Evolutionary conservation across 1,140 invertebrate genomes (phyloP).

Genomic region (Caerostris extrusa): DNA sequence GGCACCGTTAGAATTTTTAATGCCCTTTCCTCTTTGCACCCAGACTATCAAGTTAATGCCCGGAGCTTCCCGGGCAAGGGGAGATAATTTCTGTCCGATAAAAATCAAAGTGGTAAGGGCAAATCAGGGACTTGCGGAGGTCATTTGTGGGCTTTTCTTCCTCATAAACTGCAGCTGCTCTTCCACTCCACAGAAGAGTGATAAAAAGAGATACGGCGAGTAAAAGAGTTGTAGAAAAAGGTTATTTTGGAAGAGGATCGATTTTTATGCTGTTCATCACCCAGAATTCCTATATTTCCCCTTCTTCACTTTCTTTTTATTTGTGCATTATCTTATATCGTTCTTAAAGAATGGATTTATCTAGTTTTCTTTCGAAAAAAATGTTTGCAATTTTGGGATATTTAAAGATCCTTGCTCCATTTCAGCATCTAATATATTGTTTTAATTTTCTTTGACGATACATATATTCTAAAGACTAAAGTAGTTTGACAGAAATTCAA

Average conservation of each 20-base stretch:
- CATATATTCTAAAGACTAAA: too few species aligned
- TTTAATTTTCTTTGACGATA: too few species aligned
- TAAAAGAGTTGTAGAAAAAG: conserved; percentile 68
- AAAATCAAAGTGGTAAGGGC: conserved; percentile 59
- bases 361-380: too few species aligned
- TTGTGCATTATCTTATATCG: neutral
- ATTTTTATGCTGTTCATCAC: conserved; percentile 71
- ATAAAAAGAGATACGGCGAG: conserved; percentile 61
- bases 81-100: conserved; percentile 64
- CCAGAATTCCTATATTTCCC: neutral
- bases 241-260: conserved; percentile 68
- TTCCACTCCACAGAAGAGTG: conserved; percentile 31
- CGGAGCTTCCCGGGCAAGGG: conserved; percentile 23
- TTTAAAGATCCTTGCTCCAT: too few species aligned
- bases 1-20: conserved; percentile 69
- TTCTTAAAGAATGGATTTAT: neutral
- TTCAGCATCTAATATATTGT: too few species aligned
- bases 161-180: conserved; percentile 53
- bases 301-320: neutral
- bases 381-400: too few species aligned
- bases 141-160: conserved; percentile 59
- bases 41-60: conserved; percentile 64
- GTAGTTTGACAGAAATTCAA: too few species aligned
- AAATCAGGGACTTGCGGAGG: conserved; percentile 44
- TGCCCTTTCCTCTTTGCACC: conserved; percentile 43